phyloP scores from a whole-genome alignment of 1,140 invertebrate species.

The Anastrepha obliqua region DNA sequence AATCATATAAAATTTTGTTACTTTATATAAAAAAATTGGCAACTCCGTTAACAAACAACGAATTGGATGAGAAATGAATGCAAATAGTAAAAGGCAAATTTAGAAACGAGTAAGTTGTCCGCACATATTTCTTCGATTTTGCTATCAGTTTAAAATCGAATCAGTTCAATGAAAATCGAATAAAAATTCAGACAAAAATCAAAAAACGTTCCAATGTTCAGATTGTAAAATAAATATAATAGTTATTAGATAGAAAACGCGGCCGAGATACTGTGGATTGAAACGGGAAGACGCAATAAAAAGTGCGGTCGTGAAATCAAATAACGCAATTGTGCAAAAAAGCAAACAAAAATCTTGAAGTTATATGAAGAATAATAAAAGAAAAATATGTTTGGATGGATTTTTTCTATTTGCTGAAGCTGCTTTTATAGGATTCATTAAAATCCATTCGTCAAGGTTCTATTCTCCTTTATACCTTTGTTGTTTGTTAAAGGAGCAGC shows the following conservation, averaged over 20 bases:
- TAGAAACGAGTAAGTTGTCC: neutral
- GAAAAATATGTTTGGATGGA: no score
- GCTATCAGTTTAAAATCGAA: constrained; percentile 33
- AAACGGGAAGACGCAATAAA: neutral
- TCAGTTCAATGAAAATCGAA: constrained; percentile 37
- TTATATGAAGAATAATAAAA: neutral
- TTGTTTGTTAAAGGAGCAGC: neutral
- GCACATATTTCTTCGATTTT: constrained; percentile 8
- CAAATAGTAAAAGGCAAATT: neutral
- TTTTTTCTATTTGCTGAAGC: neutral
- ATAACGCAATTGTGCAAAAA: neutral
- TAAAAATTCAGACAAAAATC: constrained; percentile 25
- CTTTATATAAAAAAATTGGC: neutral
- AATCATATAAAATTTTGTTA: no score
- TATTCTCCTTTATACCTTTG: neutral
- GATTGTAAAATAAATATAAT: constrained; percentile 34
- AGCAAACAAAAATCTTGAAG: neutral
- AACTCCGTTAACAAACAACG: neutral
- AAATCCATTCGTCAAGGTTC: neutral
- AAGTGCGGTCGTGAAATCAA: constrained; percentile 31
- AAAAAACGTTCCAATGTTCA: constrained; percentile 9
- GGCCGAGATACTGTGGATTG: constrained; percentile 13
- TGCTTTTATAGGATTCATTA: neutral
- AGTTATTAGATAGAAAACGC: neutral
- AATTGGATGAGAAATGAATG: neutral